A percentile compares a stretch with the other conserved stretches of the same genome.
These are phyloP conservation scores for Augochlora pura DNA, from an alignment of 1,140 invertebrate species.

Conservation along the genomic window DNA sequence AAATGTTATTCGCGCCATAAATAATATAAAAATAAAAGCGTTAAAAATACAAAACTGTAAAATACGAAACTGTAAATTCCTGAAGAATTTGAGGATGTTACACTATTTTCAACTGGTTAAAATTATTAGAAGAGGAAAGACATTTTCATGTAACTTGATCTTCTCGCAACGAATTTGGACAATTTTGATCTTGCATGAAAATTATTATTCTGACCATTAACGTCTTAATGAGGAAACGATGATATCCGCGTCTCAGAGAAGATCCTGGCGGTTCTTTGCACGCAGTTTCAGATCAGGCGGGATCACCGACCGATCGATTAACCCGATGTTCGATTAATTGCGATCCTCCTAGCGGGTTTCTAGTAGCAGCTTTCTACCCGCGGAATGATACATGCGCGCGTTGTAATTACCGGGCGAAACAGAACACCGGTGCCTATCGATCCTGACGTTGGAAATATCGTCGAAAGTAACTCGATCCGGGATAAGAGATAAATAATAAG, in stretches of 20 bases:
- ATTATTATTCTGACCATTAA: too few relatives aligned
- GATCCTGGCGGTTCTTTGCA: not conserved
- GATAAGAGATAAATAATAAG: constrained; percentile 59
- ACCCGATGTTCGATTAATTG: constrained; percentile 46
- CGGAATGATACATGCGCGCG: constrained; percentile 38
- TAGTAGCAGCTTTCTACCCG: constrained; percentile 36
- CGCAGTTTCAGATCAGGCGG: not conserved
- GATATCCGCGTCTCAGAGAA: not conserved
- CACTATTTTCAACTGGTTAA: too few relatives aligned
- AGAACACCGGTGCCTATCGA: constrained; percentile 53
- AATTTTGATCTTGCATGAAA: too few relatives aligned
- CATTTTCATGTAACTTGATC: too few relatives aligned
- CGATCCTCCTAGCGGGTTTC: constrained; percentile 5
- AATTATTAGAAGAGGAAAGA: too few relatives aligned
- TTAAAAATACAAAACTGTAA: too few relatives aligned
- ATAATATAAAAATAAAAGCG: too few relatives aligned
- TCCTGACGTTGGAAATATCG: constrained; percentile 58
- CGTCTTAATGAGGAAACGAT: not conserved
- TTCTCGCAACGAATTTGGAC: too few relatives aligned
- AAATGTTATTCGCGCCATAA: too few relatives aligned
- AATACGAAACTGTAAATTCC: too few relatives aligned
- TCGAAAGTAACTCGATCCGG: constrained; percentile 60
- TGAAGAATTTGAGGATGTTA: too few relatives aligned
- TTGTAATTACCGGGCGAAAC: constrained; percentile 55
- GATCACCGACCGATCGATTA: constrained; percentile 26